Percentiles rank a stretch among this genome's conserved stretches.
These are phyloP conservation scores for Corydoras maculifer DNA, from an alignment of 2,113 vertebrate genomes.

Conservation along the genomic window DNA sequence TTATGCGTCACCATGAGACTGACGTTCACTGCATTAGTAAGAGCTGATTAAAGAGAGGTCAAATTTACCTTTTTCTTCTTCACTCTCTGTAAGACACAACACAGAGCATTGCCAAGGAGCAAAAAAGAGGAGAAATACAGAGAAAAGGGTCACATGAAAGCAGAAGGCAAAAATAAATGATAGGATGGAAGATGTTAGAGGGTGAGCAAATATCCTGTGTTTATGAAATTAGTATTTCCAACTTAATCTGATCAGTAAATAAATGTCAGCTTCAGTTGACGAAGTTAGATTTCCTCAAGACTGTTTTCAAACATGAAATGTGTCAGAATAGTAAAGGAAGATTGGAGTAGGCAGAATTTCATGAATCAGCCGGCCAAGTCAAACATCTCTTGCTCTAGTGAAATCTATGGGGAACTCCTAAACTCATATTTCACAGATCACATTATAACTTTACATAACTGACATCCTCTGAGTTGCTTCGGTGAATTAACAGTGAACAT, in stretches of 20 bases:
- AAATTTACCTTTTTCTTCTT: constrained; percentile 76
- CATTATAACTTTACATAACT: constrained; percentile 1
- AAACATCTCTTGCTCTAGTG: constrained; percentile 15
- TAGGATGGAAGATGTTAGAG: constrained; percentile 22
- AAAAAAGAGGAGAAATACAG: constrained; percentile 16
- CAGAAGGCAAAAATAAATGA: constrained; percentile 37
- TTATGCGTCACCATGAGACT: too few species aligned
- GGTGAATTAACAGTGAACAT: too few species aligned
- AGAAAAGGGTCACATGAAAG: background rate
- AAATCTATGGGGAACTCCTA: constrained; percentile 6
- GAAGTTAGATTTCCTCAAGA: constrained; percentile 10
- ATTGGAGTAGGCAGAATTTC: constrained; percentile 4
- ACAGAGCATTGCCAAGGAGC: constrained; percentile 43
- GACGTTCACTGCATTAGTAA: too few species aligned
- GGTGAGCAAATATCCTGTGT: constrained; percentile 18
- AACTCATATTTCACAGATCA: constrained; percentile 3
- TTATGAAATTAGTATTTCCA: too few species aligned
- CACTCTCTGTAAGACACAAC: constrained; percentile 68
- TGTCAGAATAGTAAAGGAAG: constrained; percentile 9
- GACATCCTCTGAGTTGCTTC: background rate
- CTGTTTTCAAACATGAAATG: constrained; percentile 21
- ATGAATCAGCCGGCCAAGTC: constrained; percentile 21
- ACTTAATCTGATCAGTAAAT: background rate
- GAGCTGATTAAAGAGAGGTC: too few species aligned
- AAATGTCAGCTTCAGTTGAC: background rate